Base-by-base conservation (phyloP, 1,140 invertebrate species). In the Pomacea maculata region DNA sequence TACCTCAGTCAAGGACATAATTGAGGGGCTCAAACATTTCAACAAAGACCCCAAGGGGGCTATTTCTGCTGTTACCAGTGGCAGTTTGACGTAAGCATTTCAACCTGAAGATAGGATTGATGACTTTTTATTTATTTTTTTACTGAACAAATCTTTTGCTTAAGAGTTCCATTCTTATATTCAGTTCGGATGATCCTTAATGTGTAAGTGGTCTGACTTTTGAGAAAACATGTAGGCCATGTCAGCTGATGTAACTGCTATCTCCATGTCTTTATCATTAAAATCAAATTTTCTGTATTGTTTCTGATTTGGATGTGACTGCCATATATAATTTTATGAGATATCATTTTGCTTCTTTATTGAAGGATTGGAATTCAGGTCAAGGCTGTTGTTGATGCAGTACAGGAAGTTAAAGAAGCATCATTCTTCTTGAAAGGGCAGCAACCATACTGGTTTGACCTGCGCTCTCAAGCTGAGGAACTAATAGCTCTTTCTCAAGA, bases 351-450 rank as follows among this genome's bases (percentile, higher is more conserved):
- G 34, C 6, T 34, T 34, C 6, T 78, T 71, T 54, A 45, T 79
- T 78, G 7, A 74, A 86, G 85, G n/a, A 80, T 86, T 65, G 83
- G 80, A 21, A 72, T 82, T 45, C 67, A 82, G n/a, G 83, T 86
- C 14, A 85, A 79, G 68, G 75, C 80, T 21, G 68, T 86, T 1
- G 77, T 86, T 14, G 84, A 86, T 17, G 85, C 84, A 17, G 83
- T 85, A n/a, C 83, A 85, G 67, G 85, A 85, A 65, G 82, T 80
- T 68, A 84, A 84, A 45, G 83, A 86, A 34, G 85, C 85, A 8
- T 85, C 84, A 67, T 86, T 86, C 78, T 86, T 86, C 70, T 70
- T 85, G 63, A 86, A 84, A 83, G 81, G 82, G 68, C 79, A 85
- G 75, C 84, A 82, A 63, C 84, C 84, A 61, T 84, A 84, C 68